Evolutionary conservation across 1,140 invertebrate genomes (phyloP), one percentile per base, ranked within the genome.

Genomic region (Cylas formicarius): DNA sequence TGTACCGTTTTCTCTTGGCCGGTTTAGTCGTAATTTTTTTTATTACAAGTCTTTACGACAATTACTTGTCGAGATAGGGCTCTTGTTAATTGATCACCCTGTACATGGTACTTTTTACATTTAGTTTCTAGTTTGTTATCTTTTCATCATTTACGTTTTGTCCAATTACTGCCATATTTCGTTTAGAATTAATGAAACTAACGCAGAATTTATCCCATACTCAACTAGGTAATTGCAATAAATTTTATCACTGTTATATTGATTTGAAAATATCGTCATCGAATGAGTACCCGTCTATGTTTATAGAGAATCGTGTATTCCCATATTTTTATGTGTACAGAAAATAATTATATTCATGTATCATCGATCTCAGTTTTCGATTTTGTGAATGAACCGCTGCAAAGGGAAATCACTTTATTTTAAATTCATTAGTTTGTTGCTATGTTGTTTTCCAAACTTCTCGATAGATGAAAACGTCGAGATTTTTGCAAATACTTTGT

Each of bases 41-140:
- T 11, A 31, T 9, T 31, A 9, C 8, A 7, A 2, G 13, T 31
- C 14, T 31, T 7, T 31, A 17, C 13, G 18, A n/a, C 7, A 6
- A 3, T 9, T 4, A 31, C 18, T 16, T 31, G 18, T 13, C 28
- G 18, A 31, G 7, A 16, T 31, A 4, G 28, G 18, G 28, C 18
- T 13, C 18, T 31, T n/a, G 19, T 44, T 33, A 24, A 32, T 22
- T 38, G 31, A 45, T 36, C 39, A 36, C 43, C 43, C 37, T 45
- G 39, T 28, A 37, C n/a, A n/a, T n/a, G n/a, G n/a, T n/a, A 29
- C 18, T 29, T 17, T 16, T 13, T 9, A 11, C 29, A 44, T 11
- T 22, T 17, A 5, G 17, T 35, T 35, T 35, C 7, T 5, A 35
- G 2, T 17, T 35, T 35, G 22, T n/a, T 2, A 3, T 35, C n/a